A percentile compares a stretch with the other conserved stretches of the same genome.
Conservation (phyloP, 2,113 vertebrate genomes). For the Mesoclemmys tuberculata region DNA sequence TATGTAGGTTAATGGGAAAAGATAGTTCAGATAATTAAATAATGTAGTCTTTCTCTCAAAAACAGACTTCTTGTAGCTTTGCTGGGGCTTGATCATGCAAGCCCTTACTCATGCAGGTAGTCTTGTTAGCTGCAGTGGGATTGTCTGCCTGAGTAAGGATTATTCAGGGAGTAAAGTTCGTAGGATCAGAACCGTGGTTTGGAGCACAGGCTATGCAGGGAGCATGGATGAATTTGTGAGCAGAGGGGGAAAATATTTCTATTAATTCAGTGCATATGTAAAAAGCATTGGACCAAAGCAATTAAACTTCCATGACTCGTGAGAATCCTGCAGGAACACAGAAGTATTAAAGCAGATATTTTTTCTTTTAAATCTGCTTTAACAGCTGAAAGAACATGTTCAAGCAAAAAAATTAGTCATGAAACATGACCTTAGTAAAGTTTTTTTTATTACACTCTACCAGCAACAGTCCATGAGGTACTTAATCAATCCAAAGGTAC, state of each 20-base stretch:
- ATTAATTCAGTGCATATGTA: neutral
- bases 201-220: fast-evolving
- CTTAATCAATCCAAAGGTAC: neutral
- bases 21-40: neutral
- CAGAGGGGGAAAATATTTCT: neutral
- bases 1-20: neutral
- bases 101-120: too few species aligned
- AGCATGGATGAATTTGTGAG: neutral
- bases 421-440: neutral
- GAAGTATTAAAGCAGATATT: neutral
- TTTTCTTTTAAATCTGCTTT: neutral
- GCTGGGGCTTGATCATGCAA: neutral
- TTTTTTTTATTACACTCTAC: neutral
- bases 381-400: neutral
- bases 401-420: neutral
- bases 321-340: neutral
- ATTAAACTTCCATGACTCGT: neutral
- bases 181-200: neutral
- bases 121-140: neutral
- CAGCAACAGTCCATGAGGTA: neutral
- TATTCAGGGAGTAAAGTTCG: neutral
- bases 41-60: too few species aligned
- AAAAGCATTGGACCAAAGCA: neutral
- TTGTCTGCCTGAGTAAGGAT: neutral
- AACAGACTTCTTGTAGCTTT: too few species aligned